A percentile compares a stretch with the other conserved stretches of the same genome.
phyloP scores from a whole-genome alignment of 2,797 vertebrate genomes.

The Pseudopleuronectes americanus region DNA sequence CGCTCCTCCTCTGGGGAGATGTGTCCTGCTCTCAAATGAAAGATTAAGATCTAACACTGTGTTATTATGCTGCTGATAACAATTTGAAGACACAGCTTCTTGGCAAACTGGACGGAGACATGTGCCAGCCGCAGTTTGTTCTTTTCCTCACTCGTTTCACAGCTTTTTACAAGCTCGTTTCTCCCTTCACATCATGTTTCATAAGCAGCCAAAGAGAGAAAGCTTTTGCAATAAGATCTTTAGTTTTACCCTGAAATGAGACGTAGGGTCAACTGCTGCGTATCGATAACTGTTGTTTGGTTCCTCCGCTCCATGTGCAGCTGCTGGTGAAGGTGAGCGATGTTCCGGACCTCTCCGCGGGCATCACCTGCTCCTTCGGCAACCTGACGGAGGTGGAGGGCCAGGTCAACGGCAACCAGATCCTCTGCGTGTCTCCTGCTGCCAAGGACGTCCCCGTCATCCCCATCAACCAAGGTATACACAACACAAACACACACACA shows the following conservation, averaged over 20 bases:
- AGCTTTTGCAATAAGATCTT: too few species aligned
- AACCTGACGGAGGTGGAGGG: slow-evolving; percentile 96
- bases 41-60: slow-evolving; percentile 24
- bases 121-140: slow-evolving; percentile 40
- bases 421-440: slow-evolving; percentile 92
- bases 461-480: slow-evolving; percentile 92
- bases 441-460: slow-evolving; percentile 94
- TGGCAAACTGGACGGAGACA: slow-evolving; percentile 26
- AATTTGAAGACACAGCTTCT: slow-evolving; percentile 35
- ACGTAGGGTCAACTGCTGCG: background rate
- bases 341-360: slow-evolving; percentile 91
- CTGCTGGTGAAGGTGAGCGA: slow-evolving; percentile 92
- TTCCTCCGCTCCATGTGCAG: slow-evolving; percentile 71
- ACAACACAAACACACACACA: background rate
- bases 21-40: background rate
- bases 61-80: slow-evolving; percentile 17
- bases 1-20: background rate
- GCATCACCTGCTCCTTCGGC: slow-evolving; percentile 94
- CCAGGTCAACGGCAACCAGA: slow-evolving; percentile 89
- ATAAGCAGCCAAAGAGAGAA: background rate
- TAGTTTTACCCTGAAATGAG: too few species aligned
- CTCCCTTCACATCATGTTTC: background rate
- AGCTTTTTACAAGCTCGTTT: background rate
- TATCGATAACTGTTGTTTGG: background rate
- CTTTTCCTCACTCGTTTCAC: slow-evolving; percentile 31